Percentiles rank a stretch among this genome's conserved stretches.
These are phyloP conservation scores for Trogon melanurus DNA, from an alignment of 2,113 vertebrate species.

Conservation along the genomic window DNA sequence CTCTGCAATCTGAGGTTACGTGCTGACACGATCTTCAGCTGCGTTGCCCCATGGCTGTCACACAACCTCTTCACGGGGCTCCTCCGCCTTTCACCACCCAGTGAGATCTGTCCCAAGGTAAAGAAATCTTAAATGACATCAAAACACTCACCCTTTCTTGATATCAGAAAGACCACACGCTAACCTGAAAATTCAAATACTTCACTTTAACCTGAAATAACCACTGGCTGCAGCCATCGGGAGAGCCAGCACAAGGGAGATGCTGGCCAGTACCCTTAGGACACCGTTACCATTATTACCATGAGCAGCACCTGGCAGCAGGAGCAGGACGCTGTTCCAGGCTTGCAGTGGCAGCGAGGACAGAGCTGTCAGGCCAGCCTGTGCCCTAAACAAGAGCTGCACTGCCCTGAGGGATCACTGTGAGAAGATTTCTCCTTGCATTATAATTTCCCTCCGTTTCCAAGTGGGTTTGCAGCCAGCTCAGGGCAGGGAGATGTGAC, in stretches of 20 bases:
- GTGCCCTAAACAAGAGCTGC: not conserved
- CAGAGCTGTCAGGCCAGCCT: not conserved
- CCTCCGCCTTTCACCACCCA: not conserved
- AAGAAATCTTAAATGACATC: not conserved
- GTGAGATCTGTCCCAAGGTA: not conserved
- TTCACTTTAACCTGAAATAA: not conserved
- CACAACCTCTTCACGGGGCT: rapidly evolving
- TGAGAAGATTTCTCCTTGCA: not conserved
- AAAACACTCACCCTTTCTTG: not conserved
- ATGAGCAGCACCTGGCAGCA: not conserved
- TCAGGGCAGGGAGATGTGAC: not conserved
- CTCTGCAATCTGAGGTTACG: constrained; percentile 2
- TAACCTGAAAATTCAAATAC: not conserved
- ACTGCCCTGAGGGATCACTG: not conserved
- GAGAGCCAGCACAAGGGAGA: not conserved
- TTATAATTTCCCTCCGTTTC: not conserved
- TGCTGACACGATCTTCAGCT: not conserved
- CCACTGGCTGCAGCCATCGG: no score
- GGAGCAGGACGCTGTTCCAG: not conserved
- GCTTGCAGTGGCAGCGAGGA: not conserved
- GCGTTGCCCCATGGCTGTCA: not conserved
- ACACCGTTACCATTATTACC: no score
- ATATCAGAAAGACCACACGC: not conserved
- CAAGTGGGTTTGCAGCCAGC: not conserved
- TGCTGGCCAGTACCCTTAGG: not conserved